Conservation (phyloP, 2,113 vertebrate species). For the Pyrgilauda ruficollis region DNA sequence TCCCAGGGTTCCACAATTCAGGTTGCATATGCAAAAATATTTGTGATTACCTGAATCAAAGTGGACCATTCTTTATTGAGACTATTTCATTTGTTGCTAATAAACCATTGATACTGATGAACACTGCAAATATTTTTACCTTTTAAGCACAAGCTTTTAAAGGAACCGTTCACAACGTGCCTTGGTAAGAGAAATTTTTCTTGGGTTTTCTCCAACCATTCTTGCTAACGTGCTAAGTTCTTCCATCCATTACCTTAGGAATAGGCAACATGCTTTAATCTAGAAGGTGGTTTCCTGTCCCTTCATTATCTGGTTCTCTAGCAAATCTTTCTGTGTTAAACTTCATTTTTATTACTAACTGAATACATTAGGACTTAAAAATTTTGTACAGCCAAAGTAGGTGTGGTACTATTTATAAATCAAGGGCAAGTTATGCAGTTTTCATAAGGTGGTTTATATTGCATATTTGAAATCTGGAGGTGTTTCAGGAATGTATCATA, state of each 20-base stretch:
- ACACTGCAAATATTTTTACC: not conserved
- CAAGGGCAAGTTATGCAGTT: conserved; percentile 63
- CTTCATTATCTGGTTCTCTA: not conserved
- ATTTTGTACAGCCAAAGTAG: conserved; percentile 48
- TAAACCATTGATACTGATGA: not conserved
- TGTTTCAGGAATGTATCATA: conserved; percentile 81
- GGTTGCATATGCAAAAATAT: not conserved
- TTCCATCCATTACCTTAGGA: conserved; percentile 40
- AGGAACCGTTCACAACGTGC: not conserved
- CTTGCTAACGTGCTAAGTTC: conserved; percentile 23
- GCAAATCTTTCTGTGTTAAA: conserved; percentile 25
- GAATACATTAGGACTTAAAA: conserved; percentile 45
- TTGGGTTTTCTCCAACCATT: conserved; percentile 29
- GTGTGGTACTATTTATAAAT: conserved; percentile 72
- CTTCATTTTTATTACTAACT: conserved; percentile 40
- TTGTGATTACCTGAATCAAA: not conserved
- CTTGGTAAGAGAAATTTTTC: conserved; percentile 21
- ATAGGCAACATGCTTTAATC: conserved; percentile 34
- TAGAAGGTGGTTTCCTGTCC: conserved; percentile 51
- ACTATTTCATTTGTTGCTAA: not conserved
- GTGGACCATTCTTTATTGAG: not conserved
- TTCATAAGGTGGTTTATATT: conserved; percentile 76
- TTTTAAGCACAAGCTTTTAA: not conserved
- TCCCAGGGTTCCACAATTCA: not conserved
- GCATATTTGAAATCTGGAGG: conserved; percentile 78